Percentiles rank a stretch among this genome's conserved stretches.
Evolutionary conservation across 2,888 invertebrate genomes (phyloP).

Genomic region (Leptopterna dolabrata): DNA sequence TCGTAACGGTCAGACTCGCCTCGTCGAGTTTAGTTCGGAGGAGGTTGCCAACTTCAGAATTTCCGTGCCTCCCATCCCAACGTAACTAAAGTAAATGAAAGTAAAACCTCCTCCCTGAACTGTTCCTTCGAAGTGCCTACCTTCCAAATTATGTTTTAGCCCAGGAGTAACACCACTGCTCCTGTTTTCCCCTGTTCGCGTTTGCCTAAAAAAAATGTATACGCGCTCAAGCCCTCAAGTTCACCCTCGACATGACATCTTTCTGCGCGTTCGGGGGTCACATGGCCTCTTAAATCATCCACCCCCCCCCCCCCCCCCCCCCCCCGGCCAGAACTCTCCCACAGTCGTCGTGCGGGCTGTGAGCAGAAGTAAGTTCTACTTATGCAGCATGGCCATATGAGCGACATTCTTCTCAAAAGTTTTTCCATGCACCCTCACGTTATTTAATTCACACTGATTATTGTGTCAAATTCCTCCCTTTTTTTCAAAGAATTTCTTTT

Average conservation of each 20-base stretch:
- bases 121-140: not conserved
- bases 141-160: not conserved
- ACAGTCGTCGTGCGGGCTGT: not conserved
- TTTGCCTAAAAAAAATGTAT: not conserved
- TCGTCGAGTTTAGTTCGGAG: not conserved
- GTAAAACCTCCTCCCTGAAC: not conserved
- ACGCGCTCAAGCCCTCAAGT: not conserved
- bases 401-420: too few species aligned
- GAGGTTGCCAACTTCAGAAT: not conserved
- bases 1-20: not conserved
- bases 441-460: too few species aligned
- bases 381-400: too few species aligned
- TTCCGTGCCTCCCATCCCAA: not conserved
- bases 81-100: not conserved
- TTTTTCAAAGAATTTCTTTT: too few species aligned
- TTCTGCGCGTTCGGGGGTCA: not conserved
- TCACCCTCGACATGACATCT: not conserved
- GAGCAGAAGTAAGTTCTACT: not conserved
- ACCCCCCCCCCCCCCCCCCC: not conserved
- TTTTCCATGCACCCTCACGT: too few species aligned
- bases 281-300: not conserved
- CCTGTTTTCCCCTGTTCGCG: not conserved
- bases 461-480: too few species aligned
- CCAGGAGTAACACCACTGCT: not conserved
- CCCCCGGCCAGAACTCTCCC: not conserved